Conservation (phyloP, 2,113 vertebrate genomes). For the Chaetodon auriga region DNA sequence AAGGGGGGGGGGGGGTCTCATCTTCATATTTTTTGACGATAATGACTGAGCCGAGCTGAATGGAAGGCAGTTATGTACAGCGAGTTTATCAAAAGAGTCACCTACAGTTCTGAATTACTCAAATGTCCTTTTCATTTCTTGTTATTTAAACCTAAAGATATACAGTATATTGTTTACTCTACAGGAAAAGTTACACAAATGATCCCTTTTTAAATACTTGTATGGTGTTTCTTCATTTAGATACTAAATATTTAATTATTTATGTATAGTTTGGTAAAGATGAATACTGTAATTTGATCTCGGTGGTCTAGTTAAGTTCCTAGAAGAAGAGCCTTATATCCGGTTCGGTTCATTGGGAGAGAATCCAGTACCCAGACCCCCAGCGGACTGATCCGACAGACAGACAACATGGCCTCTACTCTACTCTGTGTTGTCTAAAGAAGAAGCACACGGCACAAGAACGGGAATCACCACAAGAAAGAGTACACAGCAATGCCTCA, state of each 20-base stretch:
- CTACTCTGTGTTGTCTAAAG: slow-evolving; percentile 88
- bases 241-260: slow-evolving; percentile 91
- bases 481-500: slow-evolving; percentile 89
- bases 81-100: slow-evolving; percentile 90
- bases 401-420: slow-evolving; percentile 78
- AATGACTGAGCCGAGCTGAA: slow-evolving; percentile 88
- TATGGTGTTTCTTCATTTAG: slow-evolving; percentile 88
- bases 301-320: slow-evolving; percentile 90
- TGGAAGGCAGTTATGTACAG: slow-evolving; percentile 97
- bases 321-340: slow-evolving; percentile 91
- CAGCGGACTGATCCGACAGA: slow-evolving; percentile 59
- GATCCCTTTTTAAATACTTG: slow-evolving; percentile 87
- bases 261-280: slow-evolving; percentile 87
- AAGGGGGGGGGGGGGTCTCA: too few relatives aligned
- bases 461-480: slow-evolving; percentile 91
- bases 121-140: slow-evolving; percentile 85
- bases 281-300: slow-evolving; percentile 87
- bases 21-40: slow-evolving; percentile 80
- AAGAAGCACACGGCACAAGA: slow-evolving; percentile 90
- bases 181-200: slow-evolving; percentile 98
- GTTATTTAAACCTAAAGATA: slow-evolving; percentile 92
- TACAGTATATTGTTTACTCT: slow-evolving; percentile 93
- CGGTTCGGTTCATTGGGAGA: slow-evolving; percentile 69
- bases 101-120: slow-evolving; percentile 94
- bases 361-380: slow-evolving; percentile 63